Conservation (phyloP, 2,888 invertebrate genomes). For the Lacanobia wlatinum region DNA sequence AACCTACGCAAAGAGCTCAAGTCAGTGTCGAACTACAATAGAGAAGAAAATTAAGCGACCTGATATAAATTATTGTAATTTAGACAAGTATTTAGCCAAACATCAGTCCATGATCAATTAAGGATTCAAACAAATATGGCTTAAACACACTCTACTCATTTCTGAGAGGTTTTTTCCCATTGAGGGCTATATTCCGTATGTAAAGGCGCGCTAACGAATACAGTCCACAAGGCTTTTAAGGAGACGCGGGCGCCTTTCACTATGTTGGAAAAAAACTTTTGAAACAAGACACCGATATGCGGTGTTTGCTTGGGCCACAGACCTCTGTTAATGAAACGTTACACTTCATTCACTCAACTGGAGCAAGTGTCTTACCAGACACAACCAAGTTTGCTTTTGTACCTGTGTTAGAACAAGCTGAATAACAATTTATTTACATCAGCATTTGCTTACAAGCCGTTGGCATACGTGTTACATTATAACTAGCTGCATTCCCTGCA, state of each 20-base stretch:
- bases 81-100: conserved; percentile 26
- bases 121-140: conserved; percentile 50
- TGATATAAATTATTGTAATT: conserved; percentile 1
- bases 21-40: conserved; percentile 4
- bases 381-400: conserved; percentile 67
- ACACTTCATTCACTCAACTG: conserved; percentile 85
- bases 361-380: conserved; percentile 74
- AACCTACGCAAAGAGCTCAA: conserved; percentile 22
- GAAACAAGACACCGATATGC: conserved; percentile 86
- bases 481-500: conserved; percentile 44
- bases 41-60: neutral
- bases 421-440: conserved; percentile 52
- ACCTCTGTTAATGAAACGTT: conserved; percentile 85
- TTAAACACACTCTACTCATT: conserved; percentile 52
- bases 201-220: conserved; percentile 83
- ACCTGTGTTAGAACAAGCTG: conserved; percentile 49
- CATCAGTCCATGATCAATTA: conserved; percentile 45
- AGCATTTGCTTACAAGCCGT: conserved; percentile 43
- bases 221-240: conserved; percentile 87
- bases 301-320: conserved; percentile 81
- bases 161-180: conserved; percentile 67
- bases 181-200: conserved; percentile 77
- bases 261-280: conserved; percentile 79
- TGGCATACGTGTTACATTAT: conserved; percentile 51
- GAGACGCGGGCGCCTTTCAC: conserved; percentile 87